Conservation (phyloP, 2,797 vertebrate genomes). For the Percopsis omiscomaycus region DNA sequence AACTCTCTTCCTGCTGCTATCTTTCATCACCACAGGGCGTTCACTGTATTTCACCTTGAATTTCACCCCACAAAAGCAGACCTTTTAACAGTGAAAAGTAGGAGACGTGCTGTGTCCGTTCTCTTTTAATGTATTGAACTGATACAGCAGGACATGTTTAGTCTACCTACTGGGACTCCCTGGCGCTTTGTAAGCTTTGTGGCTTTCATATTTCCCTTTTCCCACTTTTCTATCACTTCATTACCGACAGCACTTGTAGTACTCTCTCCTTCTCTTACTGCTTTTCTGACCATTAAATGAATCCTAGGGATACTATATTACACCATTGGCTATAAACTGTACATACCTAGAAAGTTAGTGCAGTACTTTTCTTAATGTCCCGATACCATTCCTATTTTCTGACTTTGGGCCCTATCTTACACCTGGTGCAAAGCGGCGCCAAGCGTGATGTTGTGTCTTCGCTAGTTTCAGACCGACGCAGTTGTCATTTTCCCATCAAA, state of each 20-base stretch:
- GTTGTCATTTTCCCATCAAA: no score
- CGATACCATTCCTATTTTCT: no score
- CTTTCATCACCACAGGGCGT: conserved; percentile 18
- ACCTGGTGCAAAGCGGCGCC: no score
- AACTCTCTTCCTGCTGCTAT: conserved; percentile 15
- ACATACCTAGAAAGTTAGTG: no score
- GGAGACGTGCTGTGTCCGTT: not conserved
- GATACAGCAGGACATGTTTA: conserved; percentile 20
- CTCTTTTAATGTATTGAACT: conserved; percentile 19
- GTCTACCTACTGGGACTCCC: conserved; percentile 16
- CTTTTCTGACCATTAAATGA: conserved; percentile 23
- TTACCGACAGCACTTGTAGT: not conserved
- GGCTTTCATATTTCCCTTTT: not conserved
- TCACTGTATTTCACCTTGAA: conserved; percentile 28
- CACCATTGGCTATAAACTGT: no score
- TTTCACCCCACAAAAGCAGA: conserved; percentile 9
- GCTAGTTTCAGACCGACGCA: no score
- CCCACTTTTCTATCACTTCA: not conserved
- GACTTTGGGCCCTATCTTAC: no score
- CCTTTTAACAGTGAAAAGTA: not conserved
- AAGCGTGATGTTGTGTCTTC: no score
- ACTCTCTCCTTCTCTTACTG: conserved; percentile 19
- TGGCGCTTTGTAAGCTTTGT: not conserved
- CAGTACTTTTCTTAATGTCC: no score
- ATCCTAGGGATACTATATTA: conserved; percentile 22